Conservation (phyloP, 2,888 invertebrate genomes). For the Stratiomys singularior region DNA sequence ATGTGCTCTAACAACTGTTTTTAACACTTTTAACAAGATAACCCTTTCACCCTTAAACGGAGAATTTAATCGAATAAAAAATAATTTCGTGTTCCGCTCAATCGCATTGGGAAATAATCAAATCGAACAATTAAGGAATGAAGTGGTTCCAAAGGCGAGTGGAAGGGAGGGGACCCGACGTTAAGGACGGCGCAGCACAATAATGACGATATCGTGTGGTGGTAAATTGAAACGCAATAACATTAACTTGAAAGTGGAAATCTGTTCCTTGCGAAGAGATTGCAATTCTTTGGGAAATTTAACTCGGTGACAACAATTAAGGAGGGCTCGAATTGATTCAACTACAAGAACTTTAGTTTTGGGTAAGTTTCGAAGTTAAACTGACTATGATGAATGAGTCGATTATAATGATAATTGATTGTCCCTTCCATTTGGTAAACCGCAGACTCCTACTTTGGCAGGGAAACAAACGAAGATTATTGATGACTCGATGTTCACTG, state of each 20-base stretch:
- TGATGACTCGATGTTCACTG: too few relatives aligned
- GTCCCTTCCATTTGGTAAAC: too few relatives aligned
- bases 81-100: conserved; percentile 50
- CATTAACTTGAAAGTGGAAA: conserved; percentile 29
- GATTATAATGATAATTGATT: too few relatives aligned
- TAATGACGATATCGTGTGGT: conserved; percentile 22
- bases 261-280: too few relatives aligned
- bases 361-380: too few relatives aligned
- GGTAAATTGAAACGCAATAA: conserved; percentile 40
- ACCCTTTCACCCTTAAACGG: conserved; percentile 45
- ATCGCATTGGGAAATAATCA: conserved; percentile 49
- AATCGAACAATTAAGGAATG: conserved; percentile 52
- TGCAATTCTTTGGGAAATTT: too few relatives aligned
- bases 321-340: too few relatives aligned
- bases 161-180: not conserved
- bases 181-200: not conserved
- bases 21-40: conserved; percentile 45
- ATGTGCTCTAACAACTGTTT: conserved; percentile 35
- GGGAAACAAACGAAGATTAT: too few relatives aligned
- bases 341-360: too few relatives aligned
- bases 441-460: too few relatives aligned
- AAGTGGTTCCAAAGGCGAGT: conserved; percentile 46
- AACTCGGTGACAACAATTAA: too few relatives aligned
- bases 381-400: too few relatives aligned
- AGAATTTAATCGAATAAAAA: conserved; percentile 50